Base-by-base conservation (phyloP, 2,797 vertebrate species). In the Sebastes cheni region DNA sequence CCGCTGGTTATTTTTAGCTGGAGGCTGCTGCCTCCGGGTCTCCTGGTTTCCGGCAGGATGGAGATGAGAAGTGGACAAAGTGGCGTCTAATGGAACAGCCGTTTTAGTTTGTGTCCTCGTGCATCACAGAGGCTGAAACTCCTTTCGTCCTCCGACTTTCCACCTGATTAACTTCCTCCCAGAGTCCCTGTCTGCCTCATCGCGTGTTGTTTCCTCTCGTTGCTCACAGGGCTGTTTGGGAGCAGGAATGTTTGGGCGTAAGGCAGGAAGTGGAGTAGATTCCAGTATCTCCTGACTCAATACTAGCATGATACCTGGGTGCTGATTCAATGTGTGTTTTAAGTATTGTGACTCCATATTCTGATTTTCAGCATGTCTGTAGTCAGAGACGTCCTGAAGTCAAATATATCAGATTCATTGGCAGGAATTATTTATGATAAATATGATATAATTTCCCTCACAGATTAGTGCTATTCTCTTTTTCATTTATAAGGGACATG, bases 1-100 rank as follows among this genome's bases (percentile, higher is more conserved):
- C 70, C 3, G 62, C 7, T 2, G 4, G 82, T 77, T 93, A 91
- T 93, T 91, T 91, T 92, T 90, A 91, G 81, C 64, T 0, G 5
- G 20, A 67, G 20, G 59, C 79, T 27, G 78, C 34, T 7, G 67
- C 50, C 56, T 20, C 32, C 25, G 42, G 52, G 6, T 65, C 30
- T 82, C 23, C 66, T 59, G 67, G 67, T 80, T 88, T 91, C 84
- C 76, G 29, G 54, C 81, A 77, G 84, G 77, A 85, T 16, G 30
- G 54, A 69, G 78, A 75, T 13, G 66, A 83, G 83, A 67, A 56
- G 75, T 60, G 18, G 74, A 81, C 82, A 67, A 39, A 80, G 81
- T 72, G 79, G 75, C 20, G 34, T 69, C 67, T 62, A 23, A 66
- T 77, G 78, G 65, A 65, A 1, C n/a, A 5, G 13, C 52, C 12